Conservation (phyloP, 1,140 invertebrate genomes). For the Mya arenaria region DNA sequence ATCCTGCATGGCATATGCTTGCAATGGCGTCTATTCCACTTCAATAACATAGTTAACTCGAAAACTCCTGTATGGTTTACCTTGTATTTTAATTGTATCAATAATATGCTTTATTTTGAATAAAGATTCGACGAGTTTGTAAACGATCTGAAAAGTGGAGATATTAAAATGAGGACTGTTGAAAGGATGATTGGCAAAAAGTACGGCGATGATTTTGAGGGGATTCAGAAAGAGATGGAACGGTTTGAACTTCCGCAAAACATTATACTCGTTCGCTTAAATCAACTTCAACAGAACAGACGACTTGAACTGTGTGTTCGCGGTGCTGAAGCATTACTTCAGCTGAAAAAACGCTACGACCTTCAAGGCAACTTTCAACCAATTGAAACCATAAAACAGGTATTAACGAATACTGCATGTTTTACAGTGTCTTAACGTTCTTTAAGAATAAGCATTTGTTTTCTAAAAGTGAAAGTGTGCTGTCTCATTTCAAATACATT, state of each 20-base stretch:
- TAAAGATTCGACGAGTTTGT: too few species aligned
- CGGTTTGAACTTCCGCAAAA: neutral
- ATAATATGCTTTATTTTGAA: too few species aligned
- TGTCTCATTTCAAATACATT: neutral
- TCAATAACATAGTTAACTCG: too few species aligned
- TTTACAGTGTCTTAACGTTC: too few species aligned
- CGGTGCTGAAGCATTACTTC: conserved; percentile 15
- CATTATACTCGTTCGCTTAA: neutral
- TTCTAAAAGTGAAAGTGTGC: neutral
- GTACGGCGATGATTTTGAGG: neutral
- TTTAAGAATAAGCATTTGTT: neutral
- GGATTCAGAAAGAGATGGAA: conserved; percentile 11
- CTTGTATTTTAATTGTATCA: too few species aligned
- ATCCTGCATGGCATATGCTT: too few species aligned
- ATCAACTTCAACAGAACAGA: conserved; percentile 24
- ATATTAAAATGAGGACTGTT: conserved; percentile 9
- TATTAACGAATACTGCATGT: too few species aligned
- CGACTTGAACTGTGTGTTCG: conserved; percentile 11
- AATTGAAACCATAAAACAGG: conserved; percentile 12
- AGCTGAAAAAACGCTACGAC: neutral
- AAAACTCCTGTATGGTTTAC: too few species aligned
- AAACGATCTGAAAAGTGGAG: conserved; percentile 2
- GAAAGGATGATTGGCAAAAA: conserved; percentile 5
- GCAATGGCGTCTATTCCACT: too few species aligned
- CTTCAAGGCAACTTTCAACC: conserved; percentile 16